These are phyloP conservation scores for Neoniphon sammara DNA, from an alignment of 2,797 vertebrate species.

Conservation along the genomic window DNA sequence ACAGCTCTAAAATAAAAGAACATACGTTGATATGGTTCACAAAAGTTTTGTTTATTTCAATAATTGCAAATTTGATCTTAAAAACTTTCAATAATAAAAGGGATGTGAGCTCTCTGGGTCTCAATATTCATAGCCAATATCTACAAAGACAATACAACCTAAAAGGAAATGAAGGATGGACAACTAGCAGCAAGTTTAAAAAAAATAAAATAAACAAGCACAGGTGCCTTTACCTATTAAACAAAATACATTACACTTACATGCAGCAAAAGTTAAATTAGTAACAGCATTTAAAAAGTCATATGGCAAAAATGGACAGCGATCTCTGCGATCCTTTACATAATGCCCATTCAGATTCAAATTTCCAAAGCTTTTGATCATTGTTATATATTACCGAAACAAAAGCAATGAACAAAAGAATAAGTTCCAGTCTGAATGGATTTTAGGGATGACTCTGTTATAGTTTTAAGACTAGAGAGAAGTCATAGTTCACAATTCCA, in stretches of 20 bases:
- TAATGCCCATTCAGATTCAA: conserved; percentile 13
- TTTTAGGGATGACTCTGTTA: neutral
- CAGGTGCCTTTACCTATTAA: conserved; percentile 32
- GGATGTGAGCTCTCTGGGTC: conserved; percentile 61
- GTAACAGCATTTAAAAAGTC: conserved; percentile 42
- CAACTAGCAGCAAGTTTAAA: conserved; percentile 69
- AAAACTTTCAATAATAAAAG: conserved; percentile 79
- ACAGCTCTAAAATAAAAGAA: neutral
- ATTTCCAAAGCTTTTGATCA: conserved; percentile 20
- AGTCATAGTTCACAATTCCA: conserved; percentile 11
- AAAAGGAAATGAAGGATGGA: conserved; percentile 65
- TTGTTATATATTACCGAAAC: conserved; percentile 19
- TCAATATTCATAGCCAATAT: conserved; percentile 59
- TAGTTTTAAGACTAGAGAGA: conserved; percentile 9
- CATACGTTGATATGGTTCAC: conserved; percentile 49
- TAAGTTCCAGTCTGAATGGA: conserved; percentile 5
- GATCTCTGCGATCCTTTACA: conserved; percentile 14
- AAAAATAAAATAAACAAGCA: conserved; percentile 54
- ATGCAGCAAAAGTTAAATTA: conserved; percentile 65
- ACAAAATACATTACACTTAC: conserved; percentile 51
- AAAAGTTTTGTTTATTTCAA: conserved; percentile 78
- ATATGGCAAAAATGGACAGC: conserved; percentile 45
- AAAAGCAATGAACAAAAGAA: conserved; percentile 24
- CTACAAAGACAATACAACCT: conserved; percentile 64
- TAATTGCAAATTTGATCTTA: conserved; percentile 78